Base-by-base conservation (phyloP, 2,797 vertebrate genomes). In the Myotis planiceps region DNA sequence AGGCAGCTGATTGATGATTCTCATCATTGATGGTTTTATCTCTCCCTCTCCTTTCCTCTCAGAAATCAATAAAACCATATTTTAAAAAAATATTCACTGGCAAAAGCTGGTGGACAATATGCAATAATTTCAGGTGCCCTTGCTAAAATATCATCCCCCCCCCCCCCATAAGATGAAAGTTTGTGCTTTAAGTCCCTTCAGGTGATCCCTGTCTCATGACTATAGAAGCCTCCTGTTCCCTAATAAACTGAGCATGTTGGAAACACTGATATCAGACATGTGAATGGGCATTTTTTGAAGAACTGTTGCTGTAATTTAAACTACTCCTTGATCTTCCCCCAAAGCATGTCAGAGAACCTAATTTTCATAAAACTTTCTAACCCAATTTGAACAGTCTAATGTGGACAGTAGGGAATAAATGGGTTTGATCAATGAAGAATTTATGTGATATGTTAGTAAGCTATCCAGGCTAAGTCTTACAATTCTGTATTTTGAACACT, bases 351-450 rank as follows among this genome's bases (percentile, higher is more conserved):
- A 51, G 85, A 88, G 92, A 96, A 94, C 21, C 82, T 79, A 76
- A 97, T 96, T 96, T 97, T 92, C 96, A 94, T 95, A 96, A 97
- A 96, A 92, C 60, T 96, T 97, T 97, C 96, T 96, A 97, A 96
- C 90, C 95, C 94, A 97, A 95, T 95, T 97, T 97, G 95, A 96
- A 93, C 81, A 90, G 93, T 92, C 93, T 96, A 97, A 97, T 96
- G 82, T 96, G 92, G 97, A 97, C 92, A 88, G 97, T 96, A 69
- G 96, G 95, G 96, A 97, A 97, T 97, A 97, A 95, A 95, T 94
- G 93, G 80, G 96, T 94, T 96, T 97, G 97, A 97, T 97, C 97
- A 97, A 97, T 97, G 97, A 97, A 96, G 96, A 97, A 97, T 97
- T 97, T 96, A 95, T 96, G 81, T 85, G 93, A 92, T 96, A 97